Conservation (phyloP, 2,888 invertebrate species). For the Sminthurides aquaticus region DNA sequence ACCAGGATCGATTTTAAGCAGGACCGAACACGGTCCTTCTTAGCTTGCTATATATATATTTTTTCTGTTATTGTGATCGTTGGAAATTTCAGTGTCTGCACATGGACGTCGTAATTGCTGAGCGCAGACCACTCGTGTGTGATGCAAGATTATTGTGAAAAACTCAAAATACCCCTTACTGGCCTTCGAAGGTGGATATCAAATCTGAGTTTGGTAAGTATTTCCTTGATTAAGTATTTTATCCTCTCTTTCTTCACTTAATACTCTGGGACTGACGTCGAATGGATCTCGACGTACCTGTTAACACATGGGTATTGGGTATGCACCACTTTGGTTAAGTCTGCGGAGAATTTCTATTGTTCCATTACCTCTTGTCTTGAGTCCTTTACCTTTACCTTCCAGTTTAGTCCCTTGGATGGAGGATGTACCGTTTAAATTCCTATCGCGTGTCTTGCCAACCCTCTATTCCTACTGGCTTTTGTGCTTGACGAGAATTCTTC, state of each 20-base stretch:
- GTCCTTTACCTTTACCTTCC: too few species aligned
- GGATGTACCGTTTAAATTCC: too few species aligned
- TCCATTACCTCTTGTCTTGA: too few species aligned
- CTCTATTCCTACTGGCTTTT: too few species aligned
- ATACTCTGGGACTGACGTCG: background rate
- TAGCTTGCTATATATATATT: too few species aligned
- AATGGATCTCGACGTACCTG: too few species aligned
- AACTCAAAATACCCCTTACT: constrained; percentile 38
- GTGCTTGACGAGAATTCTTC: too few species aligned
- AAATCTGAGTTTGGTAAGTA: constrained; percentile 40
- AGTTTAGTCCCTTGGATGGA: too few species aligned
- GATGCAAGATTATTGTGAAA: constrained; percentile 43
- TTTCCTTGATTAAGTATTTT: background rate
- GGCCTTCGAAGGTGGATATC: constrained; percentile 42
- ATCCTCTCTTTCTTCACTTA: background rate
- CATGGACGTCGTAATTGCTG: background rate
- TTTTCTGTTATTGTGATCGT: background rate
- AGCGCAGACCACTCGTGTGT: constrained; percentile 22
- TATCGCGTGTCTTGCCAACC: too few species aligned
- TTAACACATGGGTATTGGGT: background rate
- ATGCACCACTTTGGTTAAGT: background rate
- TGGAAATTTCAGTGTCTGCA: background rate
- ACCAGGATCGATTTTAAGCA: too few species aligned
- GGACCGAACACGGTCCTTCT: too few species aligned
- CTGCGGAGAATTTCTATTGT: too few species aligned